Conservation (phyloP, 2,797 vertebrate species). For the Alcedo atthis region DNA sequence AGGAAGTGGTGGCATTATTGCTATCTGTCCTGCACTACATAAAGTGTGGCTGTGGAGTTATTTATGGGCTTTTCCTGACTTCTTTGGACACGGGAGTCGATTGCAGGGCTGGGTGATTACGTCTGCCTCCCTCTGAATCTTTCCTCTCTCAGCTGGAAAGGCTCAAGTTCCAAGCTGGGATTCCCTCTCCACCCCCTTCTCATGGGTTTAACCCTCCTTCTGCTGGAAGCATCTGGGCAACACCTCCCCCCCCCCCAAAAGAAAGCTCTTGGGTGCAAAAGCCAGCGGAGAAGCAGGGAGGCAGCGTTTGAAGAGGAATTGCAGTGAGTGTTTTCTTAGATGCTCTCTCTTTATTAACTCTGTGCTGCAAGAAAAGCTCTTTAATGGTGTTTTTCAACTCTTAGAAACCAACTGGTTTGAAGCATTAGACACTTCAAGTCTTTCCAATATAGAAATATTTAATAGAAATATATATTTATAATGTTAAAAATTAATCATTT, state of each 20-base stretch:
- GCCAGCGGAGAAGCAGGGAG: background rate
- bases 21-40: constrained; percentile 31
- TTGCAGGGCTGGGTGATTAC: constrained; percentile 66
- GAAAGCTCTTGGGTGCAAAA: background rate
- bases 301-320: background rate
- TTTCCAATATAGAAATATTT: too few relatives aligned
- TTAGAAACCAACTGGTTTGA: background rate
- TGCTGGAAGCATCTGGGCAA: constrained; percentile 50
- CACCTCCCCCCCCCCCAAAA: background rate
- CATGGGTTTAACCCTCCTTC: constrained; percentile 75
- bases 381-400: background rate
- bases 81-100: constrained; percentile 69
- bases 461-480: too few relatives aligned
- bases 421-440: background rate
- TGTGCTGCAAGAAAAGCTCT: background rate
- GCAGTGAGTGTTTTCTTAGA: background rate
- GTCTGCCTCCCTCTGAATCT: constrained; percentile 67
- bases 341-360: background rate
- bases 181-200: constrained; percentile 76
- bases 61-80: constrained; percentile 14
- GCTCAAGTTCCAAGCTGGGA: constrained; percentile 78
- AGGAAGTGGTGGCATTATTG: constrained; percentile 51
- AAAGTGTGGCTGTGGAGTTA: background rate
- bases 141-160: constrained; percentile 76
- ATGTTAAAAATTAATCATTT: too few relatives aligned